These are phyloP conservation scores for Mimachlamys varia DNA, from an alignment of 2,888 invertebrate species.

Conservation along the genomic window DNA sequence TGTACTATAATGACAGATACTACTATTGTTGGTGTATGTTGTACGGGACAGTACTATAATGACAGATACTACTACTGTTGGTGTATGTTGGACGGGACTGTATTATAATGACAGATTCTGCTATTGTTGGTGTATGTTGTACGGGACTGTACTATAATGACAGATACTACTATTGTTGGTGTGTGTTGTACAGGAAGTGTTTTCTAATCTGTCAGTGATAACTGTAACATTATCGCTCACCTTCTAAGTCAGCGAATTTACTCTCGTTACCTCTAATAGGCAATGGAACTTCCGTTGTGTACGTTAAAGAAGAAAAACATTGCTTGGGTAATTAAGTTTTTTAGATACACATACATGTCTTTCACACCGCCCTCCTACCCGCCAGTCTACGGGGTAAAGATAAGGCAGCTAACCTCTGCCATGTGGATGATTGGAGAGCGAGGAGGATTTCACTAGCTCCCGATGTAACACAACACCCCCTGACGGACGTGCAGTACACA, in stretches of 20 bases:
- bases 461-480: background rate
- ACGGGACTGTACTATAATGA: background rate
- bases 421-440: conserved; percentile 15
- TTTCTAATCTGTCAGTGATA: conserved; percentile 9
- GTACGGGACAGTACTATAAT: too few relatives aligned
- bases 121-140: too few relatives aligned
- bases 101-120: too few relatives aligned
- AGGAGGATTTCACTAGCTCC: background rate
- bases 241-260: conserved; percentile 12
- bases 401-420: conserved; percentile 2
- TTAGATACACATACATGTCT: conserved; percentile 22
- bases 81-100: too few relatives aligned
- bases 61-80: too few relatives aligned
- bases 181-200: background rate
- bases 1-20: too few relatives aligned
- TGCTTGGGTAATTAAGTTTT: conserved; percentile 36
- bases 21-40: too few relatives aligned
- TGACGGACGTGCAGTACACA: conserved; percentile 31
- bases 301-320: conserved; percentile 36
- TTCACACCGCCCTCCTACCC: conserved; percentile 31
- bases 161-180: background rate
- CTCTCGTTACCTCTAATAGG: conserved; percentile 31
- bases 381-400: conserved; percentile 26
- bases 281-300: conserved; percentile 12
- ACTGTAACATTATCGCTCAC: background rate